Evolutionary conservation across 2,888 invertebrate species (phyloP).

Genomic region (Pammene fasciana): DNA sequence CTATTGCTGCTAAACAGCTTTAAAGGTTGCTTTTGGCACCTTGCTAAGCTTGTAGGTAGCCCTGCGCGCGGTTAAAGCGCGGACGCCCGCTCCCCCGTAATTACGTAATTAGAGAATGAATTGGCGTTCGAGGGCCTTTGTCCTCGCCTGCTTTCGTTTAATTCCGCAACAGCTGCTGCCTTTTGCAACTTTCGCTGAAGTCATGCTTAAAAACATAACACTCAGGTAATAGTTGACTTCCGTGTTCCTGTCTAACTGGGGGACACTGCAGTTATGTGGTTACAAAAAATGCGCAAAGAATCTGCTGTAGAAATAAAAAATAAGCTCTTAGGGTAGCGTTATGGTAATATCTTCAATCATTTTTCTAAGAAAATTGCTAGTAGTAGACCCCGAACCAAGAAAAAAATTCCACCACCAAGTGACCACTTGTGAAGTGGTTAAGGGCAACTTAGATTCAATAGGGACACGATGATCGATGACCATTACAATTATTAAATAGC

Average conservation of each 20-base stretch:
- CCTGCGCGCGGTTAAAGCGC: constrained; percentile 66
- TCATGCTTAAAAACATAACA: constrained; percentile 25
- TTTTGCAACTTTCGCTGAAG: constrained; percentile 63
- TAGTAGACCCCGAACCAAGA: too few species aligned
- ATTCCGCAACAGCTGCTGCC: constrained; percentile 72
- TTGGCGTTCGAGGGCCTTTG: constrained; percentile 48
- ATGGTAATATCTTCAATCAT: too few species aligned
- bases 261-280: too few species aligned
- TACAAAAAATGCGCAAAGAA: too few species aligned
- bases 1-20: background rate
- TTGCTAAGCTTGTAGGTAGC: background rate
- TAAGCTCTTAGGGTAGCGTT: too few species aligned
- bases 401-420: too few species aligned
- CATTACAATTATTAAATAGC: too few species aligned
- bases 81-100: constrained; percentile 76
- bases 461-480: too few species aligned
- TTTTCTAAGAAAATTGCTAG: too few species aligned
- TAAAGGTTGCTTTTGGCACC: background rate
- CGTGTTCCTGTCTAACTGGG: background rate
- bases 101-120: constrained; percentile 68
- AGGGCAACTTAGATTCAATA: too few species aligned
- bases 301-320: too few species aligned
- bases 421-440: too few species aligned
- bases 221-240: constrained; percentile 2
- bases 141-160: constrained; percentile 67